These are phyloP conservation scores for Pagrus major DNA, from an alignment of 2,113 vertebrate genomes.

Conservation along the genomic window DNA sequence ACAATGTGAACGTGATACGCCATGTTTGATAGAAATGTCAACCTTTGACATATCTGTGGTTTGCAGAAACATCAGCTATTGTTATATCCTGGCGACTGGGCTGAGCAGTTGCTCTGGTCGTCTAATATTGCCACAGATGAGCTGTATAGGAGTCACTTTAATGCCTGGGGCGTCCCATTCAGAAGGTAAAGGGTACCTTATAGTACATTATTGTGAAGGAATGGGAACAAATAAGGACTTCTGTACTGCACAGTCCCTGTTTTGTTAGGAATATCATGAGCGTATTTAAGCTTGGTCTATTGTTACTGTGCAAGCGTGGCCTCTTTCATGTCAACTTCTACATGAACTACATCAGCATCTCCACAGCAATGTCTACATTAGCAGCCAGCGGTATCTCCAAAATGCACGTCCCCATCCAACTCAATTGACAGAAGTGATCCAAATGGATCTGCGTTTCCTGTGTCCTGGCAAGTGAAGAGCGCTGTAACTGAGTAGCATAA, in stretches of 20 bases:
- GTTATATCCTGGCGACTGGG: too few species aligned
- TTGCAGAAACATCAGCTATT: too few species aligned
- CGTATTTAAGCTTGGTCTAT: neutral
- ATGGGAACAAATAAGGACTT: neutral
- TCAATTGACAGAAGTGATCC: conserved; percentile 45
- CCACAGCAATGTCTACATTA: neutral
- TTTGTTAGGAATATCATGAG: neutral
- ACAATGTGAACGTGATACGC: too few species aligned
- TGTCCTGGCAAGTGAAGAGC: conserved; percentile 45
- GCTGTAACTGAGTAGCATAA: conserved; percentile 72
- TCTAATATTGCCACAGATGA: too few species aligned
- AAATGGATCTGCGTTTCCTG: conserved; percentile 41
- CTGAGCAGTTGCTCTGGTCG: too few species aligned
- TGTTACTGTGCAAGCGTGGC: neutral
- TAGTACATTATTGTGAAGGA: too few species aligned
- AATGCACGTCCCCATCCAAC: conserved; percentile 44
- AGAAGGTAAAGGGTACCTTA: too few species aligned
- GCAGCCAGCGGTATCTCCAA: neutral
- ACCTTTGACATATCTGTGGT: too few species aligned
- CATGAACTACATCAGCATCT: neutral
- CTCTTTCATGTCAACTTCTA: conserved; percentile 6
- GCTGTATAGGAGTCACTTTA: too few species aligned
- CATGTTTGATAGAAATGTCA: too few species aligned
- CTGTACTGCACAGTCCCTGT: neutral
- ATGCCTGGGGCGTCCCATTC: too few species aligned